Evolutionary conservation across 2,797 vertebrate genomes (phyloP), one percentile per base, ranked within the genome.

Genomic region (Taeniopygia guttata): DNA sequence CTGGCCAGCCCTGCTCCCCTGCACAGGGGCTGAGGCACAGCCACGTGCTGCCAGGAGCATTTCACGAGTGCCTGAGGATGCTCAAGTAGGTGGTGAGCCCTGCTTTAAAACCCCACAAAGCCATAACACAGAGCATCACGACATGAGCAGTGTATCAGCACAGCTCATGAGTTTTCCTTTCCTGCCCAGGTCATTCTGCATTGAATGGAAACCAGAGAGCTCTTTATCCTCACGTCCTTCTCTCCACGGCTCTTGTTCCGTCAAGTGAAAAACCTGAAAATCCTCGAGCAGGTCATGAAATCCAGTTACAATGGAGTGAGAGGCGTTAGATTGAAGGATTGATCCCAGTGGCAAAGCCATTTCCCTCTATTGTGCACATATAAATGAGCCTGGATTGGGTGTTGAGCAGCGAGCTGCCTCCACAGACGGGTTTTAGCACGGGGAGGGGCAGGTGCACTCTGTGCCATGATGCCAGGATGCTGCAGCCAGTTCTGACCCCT

Each of bases 321-420:
- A 96, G 95, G 96, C 90, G 81, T 93, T 96, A 94, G 85, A 91
- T 59, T 97, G 97, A 98, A 97, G 96, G 96, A 96, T 96, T 96
- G 97, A 96, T 97, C 96, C 95, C 40, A 32, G 92, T 68, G 94
- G 97, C 96, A 95, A 96, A 97, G 95, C 96, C 92, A 93, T 97
- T 97, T 96, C 93, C 96, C 86, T 95, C 93, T 87, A 80, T 95
- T 43, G 52, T 85, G 93, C 95, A 93, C 92, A 34, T 70, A 96
- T 63, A 97, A 97, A 97, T 96, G 96, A 95, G 83, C 29, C 95
- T 95, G 94, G 75, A 62, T 83, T 94, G 92, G 85, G 91, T 34
- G 43, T 14, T 91, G 97, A 97, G 83, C 1, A 60, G 90, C 74
- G 95, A 92, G 93, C 84, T 85, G 11, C 52, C 84, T 70, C 79